Conservation (phyloP, 2,888 invertebrate species). For the Pachydiplax longipennis region DNA sequence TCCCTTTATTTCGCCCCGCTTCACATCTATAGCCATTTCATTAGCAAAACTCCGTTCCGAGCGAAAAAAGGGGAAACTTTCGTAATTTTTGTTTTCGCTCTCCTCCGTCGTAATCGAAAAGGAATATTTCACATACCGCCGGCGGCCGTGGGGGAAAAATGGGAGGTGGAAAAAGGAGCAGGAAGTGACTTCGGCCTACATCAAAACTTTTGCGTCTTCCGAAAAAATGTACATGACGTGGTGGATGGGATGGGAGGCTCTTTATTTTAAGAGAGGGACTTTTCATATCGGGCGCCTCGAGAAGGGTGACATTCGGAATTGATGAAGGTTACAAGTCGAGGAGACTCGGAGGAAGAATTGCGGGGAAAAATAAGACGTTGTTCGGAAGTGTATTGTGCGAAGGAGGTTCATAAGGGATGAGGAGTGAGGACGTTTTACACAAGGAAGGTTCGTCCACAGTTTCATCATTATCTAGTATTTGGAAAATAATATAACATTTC, state of each 20-base stretch:
- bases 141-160: not conserved
- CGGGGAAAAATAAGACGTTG: not conserved
- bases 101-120: not conserved
- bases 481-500: too few relatives aligned
- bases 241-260: not conserved
- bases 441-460: too few relatives aligned
- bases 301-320: not conserved
- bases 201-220: not conserved
- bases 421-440: not conserved
- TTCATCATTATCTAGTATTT: too few relatives aligned
- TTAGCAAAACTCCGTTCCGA: not conserved
- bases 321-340: not conserved
- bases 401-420: not conserved
- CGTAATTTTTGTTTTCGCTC: not conserved
- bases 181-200: not conserved
- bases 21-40: not conserved
- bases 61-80: too few relatives aligned
- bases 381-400: not conserved
- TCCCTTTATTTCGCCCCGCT: not conserved
- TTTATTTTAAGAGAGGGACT: not conserved
- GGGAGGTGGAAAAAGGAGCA: not conserved
- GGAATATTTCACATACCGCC: not conserved
- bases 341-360: not conserved
- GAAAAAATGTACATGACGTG: not conserved
- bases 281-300: not conserved